Evolutionary conservation across 64 coral and sea anemone species (phyloP).

Genomic region (Montipora sp.): DNA sequence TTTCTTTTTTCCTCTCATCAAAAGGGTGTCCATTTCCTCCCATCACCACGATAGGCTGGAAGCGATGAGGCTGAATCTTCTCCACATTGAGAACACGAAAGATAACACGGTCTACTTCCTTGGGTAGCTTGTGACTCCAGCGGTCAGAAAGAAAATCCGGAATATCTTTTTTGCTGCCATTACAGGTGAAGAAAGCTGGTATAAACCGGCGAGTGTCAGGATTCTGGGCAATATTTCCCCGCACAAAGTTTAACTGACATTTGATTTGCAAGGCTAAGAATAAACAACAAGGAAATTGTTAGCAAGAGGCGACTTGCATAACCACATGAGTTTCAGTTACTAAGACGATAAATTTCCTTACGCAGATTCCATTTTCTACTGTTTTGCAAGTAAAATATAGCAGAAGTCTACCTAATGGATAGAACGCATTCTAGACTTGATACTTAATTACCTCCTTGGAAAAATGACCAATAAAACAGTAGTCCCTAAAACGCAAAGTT

Average conservation of each 20-base stretch:
- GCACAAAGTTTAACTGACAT: constrained; percentile 81
- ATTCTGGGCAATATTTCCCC: constrained; percentile 72
- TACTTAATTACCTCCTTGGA: too few relatives aligned
- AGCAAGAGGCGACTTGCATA: not conserved
- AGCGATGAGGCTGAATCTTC: constrained; percentile 75
- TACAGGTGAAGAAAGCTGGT: constrained; percentile 75
- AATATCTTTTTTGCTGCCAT: constrained; percentile 68
- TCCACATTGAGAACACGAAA: constrained; percentile 89
- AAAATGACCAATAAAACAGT: too few relatives aligned
- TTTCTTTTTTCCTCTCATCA: constrained; percentile 71
- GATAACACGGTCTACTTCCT: constrained; percentile 78
- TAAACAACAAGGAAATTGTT: not conserved
- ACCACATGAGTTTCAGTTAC: too few relatives aligned
- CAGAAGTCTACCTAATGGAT: too few relatives aligned
- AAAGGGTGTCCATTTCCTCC: constrained; percentile 82
- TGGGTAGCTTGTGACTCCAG: constrained; percentile 64
- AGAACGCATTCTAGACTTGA: too few relatives aligned
- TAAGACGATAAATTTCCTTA: not conserved
- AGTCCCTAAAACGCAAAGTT: too few relatives aligned
- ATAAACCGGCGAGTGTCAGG: constrained; percentile 75
- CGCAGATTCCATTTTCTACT: too few relatives aligned
- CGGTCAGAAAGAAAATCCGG: constrained; percentile 78
- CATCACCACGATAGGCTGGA: constrained; percentile 67
- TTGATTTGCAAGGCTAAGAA: constrained; percentile 63
- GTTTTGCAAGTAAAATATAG: too few relatives aligned